phyloP scores from a whole-genome alignment of 2,113 vertebrate genomes.

The Odobenus rosmarus region DNA sequence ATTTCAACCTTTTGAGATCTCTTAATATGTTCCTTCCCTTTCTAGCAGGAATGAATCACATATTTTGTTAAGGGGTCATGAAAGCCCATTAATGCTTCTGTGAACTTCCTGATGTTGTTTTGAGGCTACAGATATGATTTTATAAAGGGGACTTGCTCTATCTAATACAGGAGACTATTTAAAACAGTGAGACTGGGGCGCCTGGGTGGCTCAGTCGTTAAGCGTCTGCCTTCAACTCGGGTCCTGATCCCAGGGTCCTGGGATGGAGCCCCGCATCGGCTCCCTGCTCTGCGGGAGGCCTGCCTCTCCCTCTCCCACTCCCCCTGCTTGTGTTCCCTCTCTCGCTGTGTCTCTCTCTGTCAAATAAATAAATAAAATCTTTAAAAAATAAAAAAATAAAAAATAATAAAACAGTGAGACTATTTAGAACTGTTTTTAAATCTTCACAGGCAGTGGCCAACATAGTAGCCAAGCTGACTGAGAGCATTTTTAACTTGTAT shows the following conservation, averaged over 20 bases:
- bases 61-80: slow-evolving; percentile 19
- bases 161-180: not conserved
- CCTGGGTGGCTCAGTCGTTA: no score
- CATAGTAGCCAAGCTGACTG: not conserved
- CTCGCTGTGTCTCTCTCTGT: no score
- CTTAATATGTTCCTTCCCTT: not conserved
- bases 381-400: no score
- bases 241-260: no score
- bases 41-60: not conserved
- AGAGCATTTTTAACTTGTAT: slow-evolving; percentile 48
- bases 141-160: not conserved
- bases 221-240: no score
- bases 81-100: slow-evolving; percentile 20
- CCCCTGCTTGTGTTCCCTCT: no score
- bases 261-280: no score
- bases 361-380: no score
- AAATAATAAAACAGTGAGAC: not conserved
- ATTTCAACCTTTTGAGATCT: not conserved
- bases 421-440: slow-evolving; percentile 62
- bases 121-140: slow-evolving; percentile 7
- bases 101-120: slow-evolving; percentile 15
- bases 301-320: no score
- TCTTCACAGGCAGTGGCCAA: slow-evolving; percentile 39
- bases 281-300: no score
- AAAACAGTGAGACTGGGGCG: not conserved